A percentile compares a stretch with the other conserved stretches of the same genome.
Evolutionary conservation across 1,140 invertebrate species (phyloP).

Genomic region (Papilio glaucus): DNA sequence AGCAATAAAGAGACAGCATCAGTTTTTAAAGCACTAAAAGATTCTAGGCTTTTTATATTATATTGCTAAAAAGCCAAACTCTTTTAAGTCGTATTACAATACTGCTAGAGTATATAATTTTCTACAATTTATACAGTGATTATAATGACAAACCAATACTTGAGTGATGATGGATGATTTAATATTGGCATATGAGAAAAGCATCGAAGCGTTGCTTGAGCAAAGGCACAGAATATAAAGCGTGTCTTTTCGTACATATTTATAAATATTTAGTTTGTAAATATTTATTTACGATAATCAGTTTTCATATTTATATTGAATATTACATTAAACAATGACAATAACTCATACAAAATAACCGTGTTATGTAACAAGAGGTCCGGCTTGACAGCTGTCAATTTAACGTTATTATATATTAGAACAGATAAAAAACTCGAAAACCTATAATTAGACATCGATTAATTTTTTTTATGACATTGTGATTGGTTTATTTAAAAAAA

Average conservation of each 20-base stretch:
- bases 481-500: background rate
- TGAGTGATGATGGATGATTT: slow-evolving; percentile 24
- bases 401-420: background rate
- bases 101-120: background rate
- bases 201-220: slow-evolving; percentile 68
- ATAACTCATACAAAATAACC: too few species aligned
- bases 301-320: background rate
- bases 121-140: slow-evolving; percentile 26
- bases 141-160: slow-evolving; percentile 19
- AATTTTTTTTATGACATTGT: too few species aligned
- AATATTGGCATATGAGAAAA: slow-evolving; percentile 71
- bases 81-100: slow-evolving; percentile 7
- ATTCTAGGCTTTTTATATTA: slow-evolving; percentile 3
- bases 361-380: background rate
- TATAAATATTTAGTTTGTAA: background rate
- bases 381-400: slow-evolving; percentile 8
- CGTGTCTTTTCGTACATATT: slow-evolving; percentile 36
- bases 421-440: background rate
- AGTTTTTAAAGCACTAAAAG: slow-evolving; percentile 28
- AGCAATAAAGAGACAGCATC: background rate
- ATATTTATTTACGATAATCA: background rate
- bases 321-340: background rate
- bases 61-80: slow-evolving; percentile 12
- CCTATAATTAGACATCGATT: too few species aligned
- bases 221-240: slow-evolving; percentile 59